Evolutionary conservation across 1,140 invertebrate species (phyloP).

Genomic region (Papilio aristodemus): DNA sequence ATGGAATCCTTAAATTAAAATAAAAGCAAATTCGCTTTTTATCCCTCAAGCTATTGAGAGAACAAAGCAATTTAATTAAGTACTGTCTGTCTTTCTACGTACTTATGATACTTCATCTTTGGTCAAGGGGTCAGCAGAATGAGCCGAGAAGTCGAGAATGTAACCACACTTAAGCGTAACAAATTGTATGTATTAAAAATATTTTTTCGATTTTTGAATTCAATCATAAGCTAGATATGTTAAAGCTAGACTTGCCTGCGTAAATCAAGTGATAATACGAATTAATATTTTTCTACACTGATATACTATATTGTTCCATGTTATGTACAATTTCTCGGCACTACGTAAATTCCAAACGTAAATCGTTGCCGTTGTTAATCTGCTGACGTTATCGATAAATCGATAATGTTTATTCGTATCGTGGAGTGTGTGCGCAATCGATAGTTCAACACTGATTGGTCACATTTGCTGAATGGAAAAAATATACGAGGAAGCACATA

Average conservation of each 20-base stretch:
- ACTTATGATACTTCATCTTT: too few species aligned
- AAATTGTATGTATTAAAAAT: too few species aligned
- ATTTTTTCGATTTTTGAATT: too few species aligned
- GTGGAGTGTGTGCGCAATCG: conserved; percentile 13
- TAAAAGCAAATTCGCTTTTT: too few species aligned
- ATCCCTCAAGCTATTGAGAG: too few species aligned
- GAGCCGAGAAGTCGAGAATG: too few species aligned
- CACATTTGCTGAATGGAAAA: conserved; percentile 10
- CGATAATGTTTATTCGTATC: conserved; percentile 14
- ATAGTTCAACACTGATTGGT: conserved; percentile 5
- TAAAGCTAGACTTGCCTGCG: neutral
- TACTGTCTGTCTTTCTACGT: too few species aligned
- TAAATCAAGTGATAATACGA: neutral
- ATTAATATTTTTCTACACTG: neutral
- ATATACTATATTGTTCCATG: neutral
- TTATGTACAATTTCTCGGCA: neutral
- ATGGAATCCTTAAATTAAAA: too few species aligned
- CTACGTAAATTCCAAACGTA: conserved; percentile 3
- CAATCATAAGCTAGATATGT: too few species aligned
- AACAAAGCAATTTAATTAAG: too few species aligned
- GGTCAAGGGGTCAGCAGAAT: too few species aligned
- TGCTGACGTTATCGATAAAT: conserved; percentile 18
- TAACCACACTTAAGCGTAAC: too few species aligned
- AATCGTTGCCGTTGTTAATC: conserved; percentile 3
- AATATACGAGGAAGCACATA: conserved; percentile 12